phyloP scores from a whole-genome alignment of 2,888 invertebrate genomes.

The Nomada lathburiana region DNA sequence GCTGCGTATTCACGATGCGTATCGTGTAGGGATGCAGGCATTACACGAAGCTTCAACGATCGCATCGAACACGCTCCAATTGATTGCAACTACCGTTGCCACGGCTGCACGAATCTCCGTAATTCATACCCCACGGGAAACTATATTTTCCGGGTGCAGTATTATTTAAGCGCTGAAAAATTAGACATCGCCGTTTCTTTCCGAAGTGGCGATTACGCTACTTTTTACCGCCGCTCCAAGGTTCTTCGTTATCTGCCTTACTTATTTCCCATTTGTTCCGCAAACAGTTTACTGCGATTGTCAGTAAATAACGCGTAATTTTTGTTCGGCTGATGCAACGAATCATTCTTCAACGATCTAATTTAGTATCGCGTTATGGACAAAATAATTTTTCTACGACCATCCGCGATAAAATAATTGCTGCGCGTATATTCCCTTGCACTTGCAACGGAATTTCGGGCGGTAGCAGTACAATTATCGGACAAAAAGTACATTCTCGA shows the following conservation, averaged over 20 bases:
- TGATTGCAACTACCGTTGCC: constrained; percentile 68
- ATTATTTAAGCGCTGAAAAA: too few species aligned
- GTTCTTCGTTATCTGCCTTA: constrained; percentile 39
- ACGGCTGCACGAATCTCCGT: constrained; percentile 39
- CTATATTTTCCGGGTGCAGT: too few species aligned
- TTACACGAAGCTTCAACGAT: constrained; percentile 53
- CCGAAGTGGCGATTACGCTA: neutral
- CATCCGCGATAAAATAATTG: too few species aligned
- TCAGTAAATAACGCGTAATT: too few species aligned
- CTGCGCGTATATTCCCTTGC: too few species aligned
- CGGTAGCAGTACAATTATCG: too few species aligned
- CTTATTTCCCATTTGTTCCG: too few species aligned
- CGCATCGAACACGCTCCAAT: constrained; percentile 67
- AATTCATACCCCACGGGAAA: neutral
- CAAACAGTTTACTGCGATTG: too few species aligned
- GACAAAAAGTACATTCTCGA: too few species aligned
- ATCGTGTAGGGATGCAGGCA: constrained; percentile 47
- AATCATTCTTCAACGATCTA: neutral
- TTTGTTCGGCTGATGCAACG: neutral
- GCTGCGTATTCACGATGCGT: constrained; percentile 5
- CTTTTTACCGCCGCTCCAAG: constrained; percentile 34
- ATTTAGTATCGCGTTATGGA: too few species aligned
- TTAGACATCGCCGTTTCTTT: neutral
- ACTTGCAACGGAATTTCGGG: too few species aligned
- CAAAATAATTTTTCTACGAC: too few species aligned